A percentile compares a stretch with the other conserved stretches of the same genome.
Conservation (phyloP, 2,888 invertebrate genomes). For the Buathra laborator region DNA sequence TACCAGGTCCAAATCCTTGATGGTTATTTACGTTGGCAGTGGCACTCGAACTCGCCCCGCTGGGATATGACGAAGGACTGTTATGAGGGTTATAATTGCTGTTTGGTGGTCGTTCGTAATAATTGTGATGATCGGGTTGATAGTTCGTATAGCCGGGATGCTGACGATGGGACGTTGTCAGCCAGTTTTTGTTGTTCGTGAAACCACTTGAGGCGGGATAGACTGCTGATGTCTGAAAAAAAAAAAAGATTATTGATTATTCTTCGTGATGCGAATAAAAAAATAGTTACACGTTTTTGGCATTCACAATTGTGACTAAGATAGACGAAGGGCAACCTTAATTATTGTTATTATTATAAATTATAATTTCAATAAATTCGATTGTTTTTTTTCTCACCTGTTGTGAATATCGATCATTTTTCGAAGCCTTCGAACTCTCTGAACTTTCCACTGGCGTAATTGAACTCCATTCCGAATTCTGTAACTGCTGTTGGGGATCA, state of each 20-base stretch:
- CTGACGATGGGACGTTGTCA: background rate
- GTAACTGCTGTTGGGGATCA: background rate
- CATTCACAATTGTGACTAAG: background rate
- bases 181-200: conserved; percentile 15
- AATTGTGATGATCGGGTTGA: conserved; percentile 20
- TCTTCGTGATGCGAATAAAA: background rate
- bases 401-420: background rate
- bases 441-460: background rate
- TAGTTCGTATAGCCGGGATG: conserved; percentile 5
- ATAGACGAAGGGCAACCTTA: too few species aligned
- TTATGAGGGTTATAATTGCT: conserved; percentile 20
- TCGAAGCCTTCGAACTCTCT: background rate
- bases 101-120: background rate
- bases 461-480: conserved; percentile 26
- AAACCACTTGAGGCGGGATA: background rate
- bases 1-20: background rate
- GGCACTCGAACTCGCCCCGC: conserved; percentile 10
- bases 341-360: background rate
- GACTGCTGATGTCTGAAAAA: background rate
- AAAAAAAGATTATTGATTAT: background rate
- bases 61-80: background rate
- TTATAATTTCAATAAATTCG: background rate
- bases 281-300: background rate
- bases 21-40: background rate
- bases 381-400: background rate